These are phyloP conservation scores for Agapornis roseicollis DNA, from an alignment of 2,113 vertebrate genomes.

Conservation along the genomic window DNA sequence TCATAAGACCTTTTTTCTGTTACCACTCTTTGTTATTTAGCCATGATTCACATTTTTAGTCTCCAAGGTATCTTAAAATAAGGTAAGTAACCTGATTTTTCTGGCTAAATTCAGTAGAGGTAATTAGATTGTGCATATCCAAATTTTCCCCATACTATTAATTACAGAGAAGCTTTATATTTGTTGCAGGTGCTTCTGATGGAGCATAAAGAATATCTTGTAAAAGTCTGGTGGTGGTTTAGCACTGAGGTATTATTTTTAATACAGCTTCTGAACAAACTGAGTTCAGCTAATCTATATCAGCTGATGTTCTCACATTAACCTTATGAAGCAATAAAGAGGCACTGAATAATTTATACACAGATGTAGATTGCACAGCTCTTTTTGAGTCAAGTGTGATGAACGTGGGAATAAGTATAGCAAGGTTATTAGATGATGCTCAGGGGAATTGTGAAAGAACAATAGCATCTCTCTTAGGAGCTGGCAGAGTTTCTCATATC, in stretches of 20 bases:
- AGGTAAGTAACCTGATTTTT: background rate
- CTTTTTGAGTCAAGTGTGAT: constrained; percentile 9
- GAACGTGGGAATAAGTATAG: background rate
- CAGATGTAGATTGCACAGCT: background rate
- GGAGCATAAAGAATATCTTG: background rate
- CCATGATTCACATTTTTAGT: background rate
- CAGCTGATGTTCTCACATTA: background rate
- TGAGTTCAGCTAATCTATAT: background rate
- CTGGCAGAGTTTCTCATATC: background rate
- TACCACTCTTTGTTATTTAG: background rate
- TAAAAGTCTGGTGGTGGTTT: background rate
- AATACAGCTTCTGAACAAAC: background rate
- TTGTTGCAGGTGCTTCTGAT: background rate
- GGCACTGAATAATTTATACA: constrained; percentile 45
- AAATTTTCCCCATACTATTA: background rate
- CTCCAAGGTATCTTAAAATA: background rate
- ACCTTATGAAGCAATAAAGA: constrained; percentile 30
- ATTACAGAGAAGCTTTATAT: background rate
- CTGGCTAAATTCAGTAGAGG: background rate
- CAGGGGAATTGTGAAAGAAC: background rate
- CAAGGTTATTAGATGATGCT: background rate
- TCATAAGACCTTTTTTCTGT: background rate
- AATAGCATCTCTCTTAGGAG: background rate
- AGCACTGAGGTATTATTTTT: background rate
- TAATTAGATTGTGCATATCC: background rate